Evolutionary conservation across 1,140 invertebrate genomes (phyloP), one percentile per base, ranked within the genome.

Genomic region (Cydia pomonella): DNA sequence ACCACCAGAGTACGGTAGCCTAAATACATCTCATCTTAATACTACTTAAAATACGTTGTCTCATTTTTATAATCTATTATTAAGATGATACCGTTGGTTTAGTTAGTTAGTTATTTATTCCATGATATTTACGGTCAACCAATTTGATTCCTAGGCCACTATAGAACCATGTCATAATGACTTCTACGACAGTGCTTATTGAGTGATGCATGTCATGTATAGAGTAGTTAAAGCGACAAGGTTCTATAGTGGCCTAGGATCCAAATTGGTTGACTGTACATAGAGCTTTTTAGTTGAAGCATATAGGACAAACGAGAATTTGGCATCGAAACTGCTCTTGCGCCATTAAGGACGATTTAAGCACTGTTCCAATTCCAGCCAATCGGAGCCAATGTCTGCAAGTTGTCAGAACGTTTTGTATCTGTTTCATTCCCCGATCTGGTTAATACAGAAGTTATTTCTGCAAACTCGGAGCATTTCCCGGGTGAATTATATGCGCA

Each of bases 321-420:
- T 53, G 50, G 50, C 50, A 53, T 53, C 50, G 50, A 18, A 4
- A 18, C 50, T 53, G 41, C 13, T 16, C 50, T 9, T 53, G 53
- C 18, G 53, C 21, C 18, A 13, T 59, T 23, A 21, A 59, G 53
- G 53, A 23, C 53, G 53, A 59, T 59, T 59, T 59, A 59, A 59
- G 53, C 53, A 59, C 53, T 59, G 53, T 23, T 59, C 53, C 53
- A 23, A 23, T 59, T 59, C 21, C 18, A 59, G n/a, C 53, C 53
- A 59, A 59, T 59, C 50, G 18, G 53, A 59, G 9, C 50, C 50
- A 53, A 53, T 53, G 16, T 59, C 53, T 59, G 53, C 53, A 18
- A 53, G 16, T 53, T 18, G n/a, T 53, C 50, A 59, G 16, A 21
- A 53, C 50, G 9, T 12, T 23, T 23, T 50, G 6, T n/a, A 50